Evolutionary conservation across 1,140 invertebrate species (phyloP).

Genomic region (Drosophila melanica): DNA sequence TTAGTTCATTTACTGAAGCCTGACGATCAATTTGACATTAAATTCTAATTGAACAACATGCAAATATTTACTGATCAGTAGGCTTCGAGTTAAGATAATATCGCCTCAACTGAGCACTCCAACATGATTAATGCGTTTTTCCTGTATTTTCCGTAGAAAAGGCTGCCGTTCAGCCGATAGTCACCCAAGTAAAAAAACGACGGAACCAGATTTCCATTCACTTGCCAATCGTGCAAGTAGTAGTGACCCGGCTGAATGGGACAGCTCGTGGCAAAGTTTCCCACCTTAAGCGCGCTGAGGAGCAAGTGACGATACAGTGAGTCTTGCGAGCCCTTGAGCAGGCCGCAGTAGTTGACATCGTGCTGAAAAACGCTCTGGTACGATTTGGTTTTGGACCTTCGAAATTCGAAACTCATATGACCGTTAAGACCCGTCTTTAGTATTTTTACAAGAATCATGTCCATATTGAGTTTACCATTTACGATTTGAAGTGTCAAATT

Average conservation of each 20-base stretch:
- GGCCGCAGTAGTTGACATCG: constrained; percentile 64
- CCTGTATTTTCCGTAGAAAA: constrained; percentile 55
- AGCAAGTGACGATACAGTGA: constrained; percentile 69
- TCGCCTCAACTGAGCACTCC: constrained; percentile 55
- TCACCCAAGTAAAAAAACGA: constrained; percentile 71
- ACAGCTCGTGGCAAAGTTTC: constrained; percentile 69
- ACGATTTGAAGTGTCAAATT: constrained; percentile 57
- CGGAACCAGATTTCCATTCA: constrained; percentile 52
- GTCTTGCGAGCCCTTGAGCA: constrained; percentile 50
- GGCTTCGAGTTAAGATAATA: background rate
- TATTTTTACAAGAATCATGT: constrained; percentile 42
- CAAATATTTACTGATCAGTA: background rate
- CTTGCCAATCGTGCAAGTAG: constrained; percentile 59
- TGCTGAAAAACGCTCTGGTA: constrained; percentile 71
- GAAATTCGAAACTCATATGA: constrained; percentile 64
- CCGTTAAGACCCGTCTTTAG: constrained; percentile 52
- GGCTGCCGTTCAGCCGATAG: constrained; percentile 54
- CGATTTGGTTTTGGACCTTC: constrained; percentile 48
- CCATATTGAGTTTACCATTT: constrained; percentile 49
- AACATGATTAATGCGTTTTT: constrained; percentile 23
- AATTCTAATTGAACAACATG: no score
- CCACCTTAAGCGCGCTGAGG: constrained; percentile 46
- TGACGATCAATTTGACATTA: background rate
- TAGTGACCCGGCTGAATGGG: constrained; percentile 61
- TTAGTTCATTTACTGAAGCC: background rate